Conservation (phyloP, 2,888 invertebrate genomes). For the Coelopa pilipes region DNA sequence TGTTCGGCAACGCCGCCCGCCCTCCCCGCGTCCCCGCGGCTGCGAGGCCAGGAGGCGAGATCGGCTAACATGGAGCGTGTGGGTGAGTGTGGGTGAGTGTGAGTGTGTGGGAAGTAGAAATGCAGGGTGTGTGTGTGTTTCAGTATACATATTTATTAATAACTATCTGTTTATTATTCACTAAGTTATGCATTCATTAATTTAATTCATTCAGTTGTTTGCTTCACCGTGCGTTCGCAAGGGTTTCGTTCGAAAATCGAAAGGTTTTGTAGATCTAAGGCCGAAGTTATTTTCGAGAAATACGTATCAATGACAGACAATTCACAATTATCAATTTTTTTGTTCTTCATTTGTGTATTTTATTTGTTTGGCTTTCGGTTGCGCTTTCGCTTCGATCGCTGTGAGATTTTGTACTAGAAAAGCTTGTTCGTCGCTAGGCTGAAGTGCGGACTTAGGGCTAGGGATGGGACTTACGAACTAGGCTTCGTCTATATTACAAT, state of each 20-base stretch:
- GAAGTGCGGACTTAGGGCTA: constrained; percentile 1
- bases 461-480: constrained; percentile 4
- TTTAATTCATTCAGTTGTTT: too few species aligned
- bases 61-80: too few species aligned
- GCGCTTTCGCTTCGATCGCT: neutral
- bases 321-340: too few species aligned
- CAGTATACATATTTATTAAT: neutral
- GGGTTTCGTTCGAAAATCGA: neutral
- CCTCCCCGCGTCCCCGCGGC: too few species aligned
- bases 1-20: constrained; percentile 12
- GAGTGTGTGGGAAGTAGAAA: constrained; percentile 16
- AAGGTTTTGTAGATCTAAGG: constrained; percentile 41
- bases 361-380: neutral
- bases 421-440: constrained; percentile 21
- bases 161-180: neutral
- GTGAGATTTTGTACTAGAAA: constrained; percentile 32
- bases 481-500: neutral
- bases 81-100: neutral
- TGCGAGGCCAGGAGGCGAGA: too few species aligned
- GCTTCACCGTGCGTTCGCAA: neutral
- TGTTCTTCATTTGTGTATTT: neutral
- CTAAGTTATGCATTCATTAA: constrained; percentile 5
- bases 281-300: constrained; percentile 39
- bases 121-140: neutral
- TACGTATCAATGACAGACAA: constrained; percentile 36